Conservation (phyloP, 2,888 invertebrate genomes). For the Gerosis bhagava region DNA sequence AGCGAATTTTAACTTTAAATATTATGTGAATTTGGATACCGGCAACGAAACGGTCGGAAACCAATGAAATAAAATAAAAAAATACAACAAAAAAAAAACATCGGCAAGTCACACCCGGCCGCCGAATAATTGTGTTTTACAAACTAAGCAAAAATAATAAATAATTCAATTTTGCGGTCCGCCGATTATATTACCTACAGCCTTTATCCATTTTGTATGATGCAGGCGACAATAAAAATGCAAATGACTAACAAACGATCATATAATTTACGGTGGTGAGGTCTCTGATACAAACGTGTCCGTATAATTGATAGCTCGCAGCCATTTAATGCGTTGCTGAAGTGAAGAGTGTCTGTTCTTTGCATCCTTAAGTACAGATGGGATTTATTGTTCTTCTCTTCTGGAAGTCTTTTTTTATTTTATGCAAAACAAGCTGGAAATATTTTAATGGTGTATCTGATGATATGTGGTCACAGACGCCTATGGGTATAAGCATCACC, state of each 20-base stretch:
- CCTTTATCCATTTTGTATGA: constrained; percentile 59
- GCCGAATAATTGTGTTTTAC: constrained; percentile 65
- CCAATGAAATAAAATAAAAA: no score
- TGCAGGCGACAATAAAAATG: constrained; percentile 77
- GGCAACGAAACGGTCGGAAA: constrained; percentile 49
- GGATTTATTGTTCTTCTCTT: no score
- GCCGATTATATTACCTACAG: constrained; percentile 70
- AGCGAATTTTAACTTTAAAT: constrained; percentile 44
- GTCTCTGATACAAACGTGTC: constrained; percentile 49
- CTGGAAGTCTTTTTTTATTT: no score
- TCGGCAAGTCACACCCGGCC: constrained; percentile 45
- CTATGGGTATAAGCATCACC: no score
- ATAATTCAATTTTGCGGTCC: constrained; percentile 75
- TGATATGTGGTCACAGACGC: no score
- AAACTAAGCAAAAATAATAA: constrained; percentile 63
- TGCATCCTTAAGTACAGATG: no score
- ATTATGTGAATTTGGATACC: constrained; percentile 46
- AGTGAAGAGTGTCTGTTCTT: no score
- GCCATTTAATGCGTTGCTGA: no score
- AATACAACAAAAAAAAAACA: no score
- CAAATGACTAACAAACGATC: constrained; percentile 67
- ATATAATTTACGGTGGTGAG: constrained; percentile 65
- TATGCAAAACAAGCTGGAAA: no score
- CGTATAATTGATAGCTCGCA: no score
- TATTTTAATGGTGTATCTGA: no score